These are phyloP conservation scores for Strigamia transsilvanica DNA, from an alignment of 2,888 invertebrate genomes.

Conservation along the genomic window DNA sequence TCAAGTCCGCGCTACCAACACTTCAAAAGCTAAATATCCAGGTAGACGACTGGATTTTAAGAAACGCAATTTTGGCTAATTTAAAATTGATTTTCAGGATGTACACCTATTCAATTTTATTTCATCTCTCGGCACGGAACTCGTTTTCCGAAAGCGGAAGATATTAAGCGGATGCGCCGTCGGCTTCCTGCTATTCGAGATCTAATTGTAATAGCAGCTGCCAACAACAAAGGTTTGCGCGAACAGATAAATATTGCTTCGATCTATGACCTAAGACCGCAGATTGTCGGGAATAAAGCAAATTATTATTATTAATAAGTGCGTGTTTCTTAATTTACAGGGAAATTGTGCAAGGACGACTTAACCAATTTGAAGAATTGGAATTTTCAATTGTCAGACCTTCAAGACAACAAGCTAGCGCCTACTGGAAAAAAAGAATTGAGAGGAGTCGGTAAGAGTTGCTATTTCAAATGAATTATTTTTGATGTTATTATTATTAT, in stretches of 20 bases:
- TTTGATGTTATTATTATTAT: not conserved
- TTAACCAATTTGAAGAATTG: not conserved
- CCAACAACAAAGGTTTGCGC: not conserved
- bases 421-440: not conserved
- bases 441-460: not conserved
- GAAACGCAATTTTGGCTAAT: not conserved
- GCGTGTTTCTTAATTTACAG: too few relatives aligned
- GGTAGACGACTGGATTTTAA: not conserved
- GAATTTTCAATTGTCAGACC: not conserved
- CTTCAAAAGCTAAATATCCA: not conserved
- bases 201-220: not conserved
- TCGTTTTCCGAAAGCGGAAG: constrained; percentile 10
- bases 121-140: not conserved
- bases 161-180: not conserved
- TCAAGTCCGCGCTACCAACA: not conserved
- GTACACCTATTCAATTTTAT: not conserved
- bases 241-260: not conserved
- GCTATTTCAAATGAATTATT: not conserved
- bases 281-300: too few relatives aligned
- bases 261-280: too few relatives aligned
- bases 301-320: too few relatives aligned
- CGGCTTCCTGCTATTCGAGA: not conserved
- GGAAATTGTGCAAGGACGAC: not conserved
- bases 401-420: not conserved
- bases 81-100: not conserved